Conservation (phyloP, 2,113 vertebrate genomes). For the Hippocampus guttulatus region DNA sequence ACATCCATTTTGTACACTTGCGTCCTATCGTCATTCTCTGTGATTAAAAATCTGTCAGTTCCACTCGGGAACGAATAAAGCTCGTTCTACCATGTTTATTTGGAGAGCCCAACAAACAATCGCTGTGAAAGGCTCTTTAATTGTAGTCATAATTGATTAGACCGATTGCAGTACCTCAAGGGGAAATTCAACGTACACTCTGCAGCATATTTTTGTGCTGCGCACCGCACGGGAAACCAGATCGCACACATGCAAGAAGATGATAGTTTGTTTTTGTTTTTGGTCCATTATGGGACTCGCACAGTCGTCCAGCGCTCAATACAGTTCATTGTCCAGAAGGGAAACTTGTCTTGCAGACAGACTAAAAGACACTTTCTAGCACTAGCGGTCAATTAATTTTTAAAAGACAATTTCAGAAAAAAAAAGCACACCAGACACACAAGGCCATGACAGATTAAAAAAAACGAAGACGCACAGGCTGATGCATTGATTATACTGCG, state of each 20-base stretch:
- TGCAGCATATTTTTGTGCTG: background rate
- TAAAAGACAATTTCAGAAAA: too few relatives aligned
- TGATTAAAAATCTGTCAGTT: background rate
- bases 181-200: background rate
- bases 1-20: background rate
- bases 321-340: too few relatives aligned
- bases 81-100: background rate
- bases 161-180: background rate
- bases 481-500: background rate
- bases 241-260: background rate
- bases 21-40: background rate
- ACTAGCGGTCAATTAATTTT: background rate
- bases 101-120: background rate
- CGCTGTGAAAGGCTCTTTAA: background rate
- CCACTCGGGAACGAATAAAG: background rate
- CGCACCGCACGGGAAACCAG: background rate
- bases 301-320: too few relatives aligned
- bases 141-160: background rate
- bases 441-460: background rate
- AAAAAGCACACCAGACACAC: background rate
- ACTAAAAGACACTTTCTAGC: background rate
- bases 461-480: background rate
- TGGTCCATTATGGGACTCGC: too few relatives aligned
- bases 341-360: background rate
- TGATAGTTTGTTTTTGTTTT: background rate